These are phyloP conservation scores for Sakesphorus luctuosus DNA, from an alignment of 2,113 vertebrate genomes.

Conservation along the genomic window DNA sequence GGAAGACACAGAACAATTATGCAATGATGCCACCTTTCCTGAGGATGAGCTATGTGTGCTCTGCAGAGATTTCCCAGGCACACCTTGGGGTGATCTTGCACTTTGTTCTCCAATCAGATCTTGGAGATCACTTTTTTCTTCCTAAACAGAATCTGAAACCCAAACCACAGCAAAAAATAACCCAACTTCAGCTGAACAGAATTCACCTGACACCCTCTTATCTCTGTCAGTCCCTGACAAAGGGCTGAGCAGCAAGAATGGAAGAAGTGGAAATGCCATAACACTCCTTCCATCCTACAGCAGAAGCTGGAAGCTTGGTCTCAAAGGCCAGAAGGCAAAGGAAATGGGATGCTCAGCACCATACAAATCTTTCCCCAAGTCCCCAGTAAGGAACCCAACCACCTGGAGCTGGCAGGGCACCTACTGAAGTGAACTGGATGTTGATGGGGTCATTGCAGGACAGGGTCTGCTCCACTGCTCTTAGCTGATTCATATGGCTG, in stretches of 20 bases:
- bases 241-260: not conserved
- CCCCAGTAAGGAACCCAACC: not conserved
- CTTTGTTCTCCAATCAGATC: not conserved
- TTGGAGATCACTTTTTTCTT: not conserved
- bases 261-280: not conserved
- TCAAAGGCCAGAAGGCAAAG: not conserved
- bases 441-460: conserved; percentile 88
- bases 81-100: not conserved
- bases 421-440: conserved; percentile 95
- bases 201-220: not conserved
- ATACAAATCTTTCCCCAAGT: rapidly evolving
- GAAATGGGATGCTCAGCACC: not conserved
- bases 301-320: not conserved
- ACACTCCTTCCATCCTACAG: not conserved
- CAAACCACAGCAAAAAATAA: not conserved
- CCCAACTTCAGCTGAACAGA: not conserved
- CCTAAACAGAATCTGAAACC: not conserved
- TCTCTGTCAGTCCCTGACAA: not conserved
- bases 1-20: conserved; percentile 7
- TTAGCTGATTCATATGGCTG: conserved; percentile 74
- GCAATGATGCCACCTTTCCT: not conserved
- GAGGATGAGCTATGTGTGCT: rapidly evolving
- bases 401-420: not conserved
- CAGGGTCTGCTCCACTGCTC: conserved; percentile 79
- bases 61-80: not conserved